Evolutionary conservation across 2,888 invertebrate genomes (phyloP).

Genomic region (Amblyteles armatorius): DNA sequence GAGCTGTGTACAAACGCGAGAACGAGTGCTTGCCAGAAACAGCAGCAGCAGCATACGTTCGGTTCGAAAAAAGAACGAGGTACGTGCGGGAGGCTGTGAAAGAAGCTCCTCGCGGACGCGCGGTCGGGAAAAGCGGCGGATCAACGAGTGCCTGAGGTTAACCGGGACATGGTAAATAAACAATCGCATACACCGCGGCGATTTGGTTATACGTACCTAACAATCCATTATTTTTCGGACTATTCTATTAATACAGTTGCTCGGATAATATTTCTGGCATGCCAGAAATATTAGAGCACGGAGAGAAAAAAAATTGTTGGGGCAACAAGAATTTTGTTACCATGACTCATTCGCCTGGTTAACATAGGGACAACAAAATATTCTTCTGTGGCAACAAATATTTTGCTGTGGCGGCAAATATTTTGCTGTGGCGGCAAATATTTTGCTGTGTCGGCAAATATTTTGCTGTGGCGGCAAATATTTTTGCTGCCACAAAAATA

Average conservation of each 20-base stretch:
- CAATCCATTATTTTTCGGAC: background rate
- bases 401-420: too few relatives aligned
- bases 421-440: too few relatives aligned
- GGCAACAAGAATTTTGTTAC: too few relatives aligned
- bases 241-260: background rate
- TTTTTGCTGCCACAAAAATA: too few relatives aligned
- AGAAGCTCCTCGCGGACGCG: background rate
- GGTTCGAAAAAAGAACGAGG: slow-evolving; percentile 5
- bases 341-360: too few relatives aligned
- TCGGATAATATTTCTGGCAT: background rate
- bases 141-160: background rate
- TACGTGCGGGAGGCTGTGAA: background rate
- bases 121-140: background rate
- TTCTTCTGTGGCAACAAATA: too few relatives aligned
- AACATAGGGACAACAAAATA: too few relatives aligned
- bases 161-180: background rate
- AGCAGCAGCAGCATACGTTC: slow-evolving; percentile 20
- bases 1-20: slow-evolving; percentile 43
- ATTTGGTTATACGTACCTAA: background rate
- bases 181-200: background rate
- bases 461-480: too few relatives aligned
- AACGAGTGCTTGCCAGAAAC: slow-evolving; percentile 36
- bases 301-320: too few relatives aligned
- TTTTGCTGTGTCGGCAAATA: too few relatives aligned
- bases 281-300: too few relatives aligned